Evolutionary conservation across 2,113 vertebrate species (phyloP), one percentile per base, ranked within the genome.

Genomic region (Macrotis lagotis): DNA sequence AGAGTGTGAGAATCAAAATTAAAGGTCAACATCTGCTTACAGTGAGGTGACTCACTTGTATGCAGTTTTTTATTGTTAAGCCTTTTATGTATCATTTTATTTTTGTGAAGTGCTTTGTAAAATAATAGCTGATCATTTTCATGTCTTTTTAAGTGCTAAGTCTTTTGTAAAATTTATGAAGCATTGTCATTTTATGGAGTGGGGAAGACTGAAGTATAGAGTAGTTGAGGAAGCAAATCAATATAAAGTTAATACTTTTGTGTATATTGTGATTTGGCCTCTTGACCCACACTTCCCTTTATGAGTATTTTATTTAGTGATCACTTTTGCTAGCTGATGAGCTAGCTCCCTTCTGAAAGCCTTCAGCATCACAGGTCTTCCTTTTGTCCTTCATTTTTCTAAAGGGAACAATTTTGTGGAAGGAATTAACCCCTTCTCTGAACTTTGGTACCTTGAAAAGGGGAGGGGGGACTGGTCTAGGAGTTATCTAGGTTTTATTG

Each of bases 1-100:
- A 92, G 90, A 95, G 12, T 93, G 48, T 89, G 16, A 94, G 88
- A 93, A 92, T 92, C 16, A 89, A 51, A 95, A 92, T n/a, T 89
- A 90, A 94, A 92, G 91, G 48, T 89, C 10, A 91, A 0, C 2
- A 0, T 90, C 47, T 88, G 22, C 51, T 95, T 93, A 88, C 26
- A 90, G 24, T 90, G 93, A 94, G 37, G 90, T 93, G 55, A 31
- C 83, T 97, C 11, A 93, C 1, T 90, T 96, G n/a, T 92, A 0
- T 94, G 51, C 51, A 92, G 47, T 95, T 95, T 97, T 25, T 95
- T 93, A 91, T 9, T 90, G 52, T 44, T 91, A 22, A 52, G 1
- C 24, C 48, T 88, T 49, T 89, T 90, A n/a, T 28, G 91, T 37
- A 4, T 66, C 31, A 66, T 28, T 66, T 66, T 66, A 66, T 66